Evolutionary conservation across 2,888 invertebrate genomes (phyloP).

Genomic region (Herminia tarsipennalis): DNA sequence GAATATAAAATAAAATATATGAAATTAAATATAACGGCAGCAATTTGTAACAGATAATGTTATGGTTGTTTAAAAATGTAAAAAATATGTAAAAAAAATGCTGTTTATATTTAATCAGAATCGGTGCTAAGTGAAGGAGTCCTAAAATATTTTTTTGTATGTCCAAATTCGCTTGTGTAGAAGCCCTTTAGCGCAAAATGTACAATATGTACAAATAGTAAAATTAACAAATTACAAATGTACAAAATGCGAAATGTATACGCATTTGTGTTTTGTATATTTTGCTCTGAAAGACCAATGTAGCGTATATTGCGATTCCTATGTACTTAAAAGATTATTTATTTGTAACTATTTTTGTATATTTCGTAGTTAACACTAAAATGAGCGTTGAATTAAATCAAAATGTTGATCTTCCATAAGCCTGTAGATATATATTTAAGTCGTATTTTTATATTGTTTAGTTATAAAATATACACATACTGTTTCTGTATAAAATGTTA

Average conservation of each 20-base stretch:
- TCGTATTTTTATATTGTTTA: conserved; percentile 58
- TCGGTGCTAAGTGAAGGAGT: conserved; percentile 66
- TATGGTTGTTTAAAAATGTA: conserved; percentile 31
- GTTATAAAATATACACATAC: conserved; percentile 46
- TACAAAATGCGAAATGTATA: no score
- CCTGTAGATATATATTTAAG: conserved; percentile 76
- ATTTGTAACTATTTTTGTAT: conserved; percentile 83
- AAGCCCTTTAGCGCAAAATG: no score
- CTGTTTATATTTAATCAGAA: conserved; percentile 43
- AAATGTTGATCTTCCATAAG: conserved; percentile 75
- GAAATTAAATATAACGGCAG: conserved; percentile 22
- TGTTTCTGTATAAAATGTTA: conserved; percentile 80
- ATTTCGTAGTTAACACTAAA: conserved; percentile 65
- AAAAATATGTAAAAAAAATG: conserved; percentile 32
- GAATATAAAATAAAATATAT: conserved; percentile 19
- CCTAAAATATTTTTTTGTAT: conserved; percentile 48
- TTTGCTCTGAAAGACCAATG: no score
- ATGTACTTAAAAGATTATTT: conserved; percentile 80
- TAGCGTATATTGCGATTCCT: conserved; percentile 67
- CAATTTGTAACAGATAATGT: conserved; percentile 25
- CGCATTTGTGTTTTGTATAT: no score
- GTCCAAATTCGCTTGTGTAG: conserved; percentile 57
- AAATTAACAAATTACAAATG: no score
- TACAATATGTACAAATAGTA: no score
- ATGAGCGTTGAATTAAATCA: conserved; percentile 53